Conservation (phyloP, 2,888 invertebrate genomes). For the Acanthococcus lagerstroemiae region DNA sequence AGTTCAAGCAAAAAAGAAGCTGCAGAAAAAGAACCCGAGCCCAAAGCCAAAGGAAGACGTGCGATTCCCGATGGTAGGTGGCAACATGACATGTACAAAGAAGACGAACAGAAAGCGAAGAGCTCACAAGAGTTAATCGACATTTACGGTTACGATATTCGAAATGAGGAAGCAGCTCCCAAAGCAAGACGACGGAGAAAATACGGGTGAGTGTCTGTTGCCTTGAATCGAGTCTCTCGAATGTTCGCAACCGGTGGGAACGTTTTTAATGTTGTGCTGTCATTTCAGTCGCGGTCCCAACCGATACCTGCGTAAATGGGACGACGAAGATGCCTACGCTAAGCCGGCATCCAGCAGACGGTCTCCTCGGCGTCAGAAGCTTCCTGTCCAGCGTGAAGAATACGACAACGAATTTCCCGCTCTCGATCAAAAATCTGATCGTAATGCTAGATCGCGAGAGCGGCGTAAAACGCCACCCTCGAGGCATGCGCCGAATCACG, state of each 20-base stretch:
- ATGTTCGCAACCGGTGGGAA: too few relatives aligned
- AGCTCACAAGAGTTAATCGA: conserved; percentile 71
- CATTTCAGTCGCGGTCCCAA: conserved; percentile 68
- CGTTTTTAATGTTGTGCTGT: too few relatives aligned
- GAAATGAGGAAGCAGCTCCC: conserved; percentile 84
- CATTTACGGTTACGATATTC: conserved; percentile 87
- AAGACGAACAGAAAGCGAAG: conserved; percentile 75
- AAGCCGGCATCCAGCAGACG: not conserved
- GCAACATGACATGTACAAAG: conserved; percentile 79
- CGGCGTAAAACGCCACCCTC: not conserved
- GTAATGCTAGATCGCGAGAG: not conserved
- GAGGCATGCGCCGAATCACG: not conserved
- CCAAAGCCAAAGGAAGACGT: conserved; percentile 37
- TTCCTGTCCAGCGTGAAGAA: conserved; percentile 7
- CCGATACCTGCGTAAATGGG: conserved; percentile 86
- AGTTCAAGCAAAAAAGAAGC: conserved; percentile 3
- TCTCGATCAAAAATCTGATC: not conserved
- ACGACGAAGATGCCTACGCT: conserved; percentile 77
- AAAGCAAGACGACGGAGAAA: conserved; percentile 71
- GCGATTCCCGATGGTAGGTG: conserved; percentile 54
- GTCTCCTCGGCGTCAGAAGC: not conserved
- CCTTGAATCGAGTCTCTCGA: not conserved
- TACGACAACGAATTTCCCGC: conserved; percentile 15
- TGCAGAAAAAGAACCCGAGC: conserved; percentile 21
- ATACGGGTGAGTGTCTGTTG: conserved; percentile 57